Conservation (phyloP, 2,113 vertebrate genomes). For the Cynoglossus semilaevis region DNA sequence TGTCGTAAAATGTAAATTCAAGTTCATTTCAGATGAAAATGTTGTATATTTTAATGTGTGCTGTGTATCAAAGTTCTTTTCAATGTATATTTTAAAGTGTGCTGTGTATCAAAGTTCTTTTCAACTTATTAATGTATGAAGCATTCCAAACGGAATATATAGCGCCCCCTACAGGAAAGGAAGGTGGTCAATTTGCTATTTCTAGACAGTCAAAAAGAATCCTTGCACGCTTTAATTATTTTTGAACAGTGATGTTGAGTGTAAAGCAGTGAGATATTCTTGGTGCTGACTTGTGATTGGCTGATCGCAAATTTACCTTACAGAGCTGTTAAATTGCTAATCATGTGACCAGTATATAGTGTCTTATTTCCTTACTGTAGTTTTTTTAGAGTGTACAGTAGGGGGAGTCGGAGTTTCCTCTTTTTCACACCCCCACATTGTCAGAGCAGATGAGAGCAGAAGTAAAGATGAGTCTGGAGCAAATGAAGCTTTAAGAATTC, state of each 20-base stretch:
- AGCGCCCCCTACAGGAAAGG: no score
- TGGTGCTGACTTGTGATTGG: no score
- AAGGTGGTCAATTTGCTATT: no score
- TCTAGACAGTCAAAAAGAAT: no score
- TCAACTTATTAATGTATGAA: no score
- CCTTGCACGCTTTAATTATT: no score
- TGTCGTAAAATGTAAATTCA: constrained; percentile 16
- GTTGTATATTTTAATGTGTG: constrained; percentile 7
- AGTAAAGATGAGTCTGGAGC: constrained; percentile 24
- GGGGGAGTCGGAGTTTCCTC: constrained; percentile 42
- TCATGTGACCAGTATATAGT: no score
- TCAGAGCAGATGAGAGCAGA: constrained; percentile 32
- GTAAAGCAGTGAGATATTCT: no score
- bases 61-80: constrained; percentile 17
- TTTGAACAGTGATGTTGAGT: no score
- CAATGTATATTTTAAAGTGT: constrained; percentile 8
- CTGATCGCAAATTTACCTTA: no score
- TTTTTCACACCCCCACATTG: neutral
- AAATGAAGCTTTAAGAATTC: constrained; percentile 47
- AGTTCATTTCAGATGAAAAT: neutral
- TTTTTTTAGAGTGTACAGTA: constrained; percentile 36
- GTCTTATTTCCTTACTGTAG: neutral
- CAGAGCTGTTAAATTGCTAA: no score
- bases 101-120: constrained; percentile 17
- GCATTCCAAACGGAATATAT: no score